These are phyloP conservation scores for Ypsolopha sequella DNA, from an alignment of 2,888 invertebrate species.

Conservation along the genomic window DNA sequence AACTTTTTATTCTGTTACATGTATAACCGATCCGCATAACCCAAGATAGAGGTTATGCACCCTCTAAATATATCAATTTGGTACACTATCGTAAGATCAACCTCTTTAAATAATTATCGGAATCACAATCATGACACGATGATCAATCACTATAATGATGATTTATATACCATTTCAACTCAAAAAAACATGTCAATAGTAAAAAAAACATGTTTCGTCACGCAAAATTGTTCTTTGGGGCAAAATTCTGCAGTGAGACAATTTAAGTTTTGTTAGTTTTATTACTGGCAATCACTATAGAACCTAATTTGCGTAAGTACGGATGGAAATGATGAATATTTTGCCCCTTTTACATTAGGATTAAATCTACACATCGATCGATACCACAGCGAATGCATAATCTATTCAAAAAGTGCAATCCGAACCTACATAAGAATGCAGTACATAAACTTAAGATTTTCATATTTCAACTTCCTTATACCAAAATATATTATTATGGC, in stretches of 20 bases:
- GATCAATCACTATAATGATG: conserved; percentile 1
- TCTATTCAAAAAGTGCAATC: conserved; percentile 14
- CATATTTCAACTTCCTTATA: conserved; percentile 49
- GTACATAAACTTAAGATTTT: conserved; percentile 24
- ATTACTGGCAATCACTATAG: no score
- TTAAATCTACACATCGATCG: conserved; percentile 22
- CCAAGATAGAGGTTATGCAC: neutral
- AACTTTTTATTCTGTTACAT: conserved; percentile 54
- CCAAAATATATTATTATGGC: conserved; percentile 72
- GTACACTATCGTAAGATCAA: conserved; percentile 21
- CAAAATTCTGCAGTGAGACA: conserved; percentile 11
- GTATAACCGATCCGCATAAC: conserved; percentile 11
- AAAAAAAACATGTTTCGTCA: conserved; percentile 12
- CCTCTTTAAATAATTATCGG: conserved; percentile 17
- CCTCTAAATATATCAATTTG: conserved; percentile 20
- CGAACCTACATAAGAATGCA: conserved; percentile 5
- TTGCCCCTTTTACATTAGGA: neutral
- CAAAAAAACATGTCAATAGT: neutral
- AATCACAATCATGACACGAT: conserved; percentile 16
- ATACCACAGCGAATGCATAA: conserved; percentile 24
- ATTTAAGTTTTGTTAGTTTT: no score
- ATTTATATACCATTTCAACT: neutral
- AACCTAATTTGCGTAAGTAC: no score
- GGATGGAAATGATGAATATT: neutral
- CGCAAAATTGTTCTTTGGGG: conserved; percentile 22